A percentile compares a stretch with the other conserved stretches of the same genome.
Evolutionary conservation across 2,797 vertebrate genomes (phyloP).

Genomic region (Phalanger gymnotis): DNA sequence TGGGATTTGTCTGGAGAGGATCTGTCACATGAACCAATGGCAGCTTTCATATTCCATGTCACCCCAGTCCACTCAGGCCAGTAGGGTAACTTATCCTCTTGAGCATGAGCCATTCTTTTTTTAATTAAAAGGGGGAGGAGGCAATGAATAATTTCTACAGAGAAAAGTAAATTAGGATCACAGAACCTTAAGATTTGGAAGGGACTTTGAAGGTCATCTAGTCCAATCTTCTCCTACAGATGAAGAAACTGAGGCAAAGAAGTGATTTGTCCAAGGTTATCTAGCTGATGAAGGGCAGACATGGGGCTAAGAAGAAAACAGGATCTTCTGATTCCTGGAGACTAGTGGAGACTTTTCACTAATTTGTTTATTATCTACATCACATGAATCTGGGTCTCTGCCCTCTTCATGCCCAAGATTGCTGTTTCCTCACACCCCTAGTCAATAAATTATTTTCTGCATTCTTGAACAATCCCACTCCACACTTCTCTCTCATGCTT

Average conservation of each 20-base stretch:
- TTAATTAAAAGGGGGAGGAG: background rate
- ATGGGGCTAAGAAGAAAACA: background rate
- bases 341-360: too few relatives aligned
- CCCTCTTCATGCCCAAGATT: background rate
- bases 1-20: background rate
- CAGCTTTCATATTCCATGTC: background rate
- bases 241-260: background rate
- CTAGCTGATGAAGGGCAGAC: background rate
- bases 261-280: background rate
- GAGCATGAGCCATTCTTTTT: background rate
- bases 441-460: background rate
- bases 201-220: background rate
- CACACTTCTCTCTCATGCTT: background rate
- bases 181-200: background rate
- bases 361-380: background rate
- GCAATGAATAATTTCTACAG: background rate
- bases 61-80: background rate
- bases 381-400: background rate
- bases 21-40: background rate
- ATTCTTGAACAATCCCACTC: background rate
- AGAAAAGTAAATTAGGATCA: background rate
- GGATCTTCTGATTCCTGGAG: background rate
- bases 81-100: background rate
- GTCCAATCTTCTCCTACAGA: background rate
- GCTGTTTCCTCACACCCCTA: background rate